These are phyloP conservation scores for Melanophora roralis DNA, from an alignment of 2,888 invertebrate genomes.

Conservation along the genomic window DNA sequence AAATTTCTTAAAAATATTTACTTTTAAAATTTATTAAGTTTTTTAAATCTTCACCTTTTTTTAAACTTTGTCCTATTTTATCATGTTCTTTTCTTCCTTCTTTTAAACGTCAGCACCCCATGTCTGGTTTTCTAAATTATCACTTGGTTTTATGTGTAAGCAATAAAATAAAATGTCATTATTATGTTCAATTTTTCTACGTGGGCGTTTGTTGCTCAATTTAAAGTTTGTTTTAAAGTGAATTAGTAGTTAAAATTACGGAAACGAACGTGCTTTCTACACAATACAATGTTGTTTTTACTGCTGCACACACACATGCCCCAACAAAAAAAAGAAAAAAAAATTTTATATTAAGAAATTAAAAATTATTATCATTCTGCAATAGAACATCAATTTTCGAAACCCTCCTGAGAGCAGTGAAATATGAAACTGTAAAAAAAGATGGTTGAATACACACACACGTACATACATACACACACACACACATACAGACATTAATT, in stretches of 20 bases:
- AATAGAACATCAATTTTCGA: conserved; percentile 34
- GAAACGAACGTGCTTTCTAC: background rate
- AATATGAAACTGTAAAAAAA: conserved; percentile 25
- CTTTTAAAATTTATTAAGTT: no score
- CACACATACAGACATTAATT: background rate
- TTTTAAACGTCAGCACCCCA: background rate
- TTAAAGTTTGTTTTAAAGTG: background rate
- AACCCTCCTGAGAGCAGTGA: conserved; percentile 35
- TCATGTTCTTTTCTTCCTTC: no score
- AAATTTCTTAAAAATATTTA: no score
- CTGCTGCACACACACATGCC: background rate
- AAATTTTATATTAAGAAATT: conserved; percentile 24
- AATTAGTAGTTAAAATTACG: background rate
- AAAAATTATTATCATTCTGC: conserved; percentile 11
- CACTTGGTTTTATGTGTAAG: background rate
- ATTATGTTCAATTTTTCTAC: background rate
- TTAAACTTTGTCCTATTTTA: no score
- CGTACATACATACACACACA: background rate
- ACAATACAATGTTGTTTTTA: no score
- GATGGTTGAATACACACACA: background rate
- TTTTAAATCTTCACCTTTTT: no score
- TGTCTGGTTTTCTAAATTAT: background rate
- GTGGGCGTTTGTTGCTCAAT: background rate
- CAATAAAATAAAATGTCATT: background rate
- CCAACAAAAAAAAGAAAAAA: background rate